Evolutionary conservation across 2,888 invertebrate species (phyloP).

Genomic region (Trichopoda pennipes): DNA sequence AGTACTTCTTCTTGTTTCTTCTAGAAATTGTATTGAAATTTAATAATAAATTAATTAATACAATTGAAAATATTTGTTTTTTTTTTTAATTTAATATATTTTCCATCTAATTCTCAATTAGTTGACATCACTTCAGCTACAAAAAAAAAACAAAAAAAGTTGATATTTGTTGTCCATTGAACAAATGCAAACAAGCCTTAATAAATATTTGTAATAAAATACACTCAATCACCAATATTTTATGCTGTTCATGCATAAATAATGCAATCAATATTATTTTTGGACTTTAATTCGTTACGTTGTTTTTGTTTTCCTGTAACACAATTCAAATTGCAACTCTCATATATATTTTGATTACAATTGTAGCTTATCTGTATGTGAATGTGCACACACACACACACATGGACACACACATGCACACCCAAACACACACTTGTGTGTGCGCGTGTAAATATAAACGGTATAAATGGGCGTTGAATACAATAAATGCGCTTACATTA

Average conservation of each 20-base stretch:
- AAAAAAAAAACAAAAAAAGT: background rate
- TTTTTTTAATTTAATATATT: too few relatives aligned
- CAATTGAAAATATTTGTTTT: too few relatives aligned
- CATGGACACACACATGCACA: too few relatives aligned
- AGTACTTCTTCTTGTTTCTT: too few relatives aligned
- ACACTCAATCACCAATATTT: slow-evolving; percentile 35
- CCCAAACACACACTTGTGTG: too few relatives aligned
- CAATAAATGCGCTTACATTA: slow-evolving; percentile 11
- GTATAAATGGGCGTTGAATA: slow-evolving; percentile 43
- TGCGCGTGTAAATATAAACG: background rate
- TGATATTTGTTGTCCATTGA: background rate
- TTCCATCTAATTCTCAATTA: background rate
- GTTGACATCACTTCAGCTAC: slow-evolving; percentile 41
- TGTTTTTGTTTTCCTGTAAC: slow-evolving; percentile 13
- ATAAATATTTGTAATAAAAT: background rate
- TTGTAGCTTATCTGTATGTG: slow-evolving; percentile 12
- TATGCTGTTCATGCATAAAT: slow-evolving; percentile 56
- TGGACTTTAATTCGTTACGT: slow-evolving; percentile 31
- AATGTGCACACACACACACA: too few relatives aligned
- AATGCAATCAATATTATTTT: slow-evolving; percentile 52
- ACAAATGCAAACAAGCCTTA: slow-evolving; percentile 9
- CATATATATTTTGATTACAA: slow-evolving; percentile 27
- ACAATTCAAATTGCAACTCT: slow-evolving; percentile 42
- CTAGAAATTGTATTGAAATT: too few relatives aligned
- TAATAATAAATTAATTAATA: too few relatives aligned